Percentiles rank a stretch among this genome's conserved stretches.
These are phyloP conservation scores for Drosophila seguyi DNA, from an alignment of 1,140 invertebrate species.

Conservation along the genomic window DNA sequence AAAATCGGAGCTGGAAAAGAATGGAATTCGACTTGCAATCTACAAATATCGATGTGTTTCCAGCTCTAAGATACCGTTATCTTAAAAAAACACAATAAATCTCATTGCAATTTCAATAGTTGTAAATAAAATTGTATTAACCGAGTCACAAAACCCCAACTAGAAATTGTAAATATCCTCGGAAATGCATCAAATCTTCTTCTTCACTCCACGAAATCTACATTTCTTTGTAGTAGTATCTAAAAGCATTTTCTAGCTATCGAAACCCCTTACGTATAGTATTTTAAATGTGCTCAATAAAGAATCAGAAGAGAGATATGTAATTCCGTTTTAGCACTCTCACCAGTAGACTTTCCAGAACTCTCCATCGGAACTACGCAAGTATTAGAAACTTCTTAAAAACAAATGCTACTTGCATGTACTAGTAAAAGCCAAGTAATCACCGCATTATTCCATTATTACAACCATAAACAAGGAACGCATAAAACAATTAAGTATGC, in stretches of 20 bases:
- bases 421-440: slow-evolving; percentile 46
- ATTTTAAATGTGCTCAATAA: slow-evolving; percentile 79
- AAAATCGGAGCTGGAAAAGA: not conserved
- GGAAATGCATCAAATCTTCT: slow-evolving; percentile 64
- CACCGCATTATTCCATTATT: slow-evolving; percentile 58
- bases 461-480: slow-evolving; percentile 34
- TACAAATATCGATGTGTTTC: not conserved
- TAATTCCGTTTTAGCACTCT: slow-evolving; percentile 52
- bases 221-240: slow-evolving; percentile 68
- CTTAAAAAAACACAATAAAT: slow-evolving; percentile 11
- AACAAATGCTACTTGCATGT: slow-evolving; percentile 71
- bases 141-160: slow-evolving; percentile 1
- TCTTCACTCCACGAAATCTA: slow-evolving; percentile 69
- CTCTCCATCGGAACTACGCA: slow-evolving; percentile 52
- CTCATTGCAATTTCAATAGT: slow-evolving; percentile 20
- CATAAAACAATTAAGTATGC: slow-evolving; percentile 42
- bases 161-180: slow-evolving; percentile 75
- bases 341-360: slow-evolving; percentile 40
- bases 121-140: slow-evolving; percentile 47
- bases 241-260: slow-evolving; percentile 66
- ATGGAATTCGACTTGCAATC: not conserved
- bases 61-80: not conserved
- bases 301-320: slow-evolving; percentile 20
- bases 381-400: slow-evolving; percentile 59
- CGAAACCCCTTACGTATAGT: slow-evolving; percentile 60